Percentiles rank a stretch among this genome's conserved stretches.
Evolutionary conservation across 2,888 invertebrate genomes (phyloP).

Genomic region (Xylota sylvarum): DNA sequence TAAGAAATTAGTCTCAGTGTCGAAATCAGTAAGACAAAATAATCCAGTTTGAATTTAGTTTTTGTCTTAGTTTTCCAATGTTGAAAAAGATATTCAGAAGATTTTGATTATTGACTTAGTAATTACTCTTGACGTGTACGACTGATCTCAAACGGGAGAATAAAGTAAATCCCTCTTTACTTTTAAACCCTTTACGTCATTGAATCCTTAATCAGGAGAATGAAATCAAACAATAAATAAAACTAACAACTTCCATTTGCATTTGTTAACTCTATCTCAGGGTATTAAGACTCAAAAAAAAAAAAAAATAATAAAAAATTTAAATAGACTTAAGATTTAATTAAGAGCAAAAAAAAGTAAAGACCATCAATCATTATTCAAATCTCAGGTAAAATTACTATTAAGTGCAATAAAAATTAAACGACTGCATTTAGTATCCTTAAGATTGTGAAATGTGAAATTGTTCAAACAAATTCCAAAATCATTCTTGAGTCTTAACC

Average conservation of each 20-base stretch:
- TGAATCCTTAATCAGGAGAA: slow-evolving; percentile 1
- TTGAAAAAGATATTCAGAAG: no score
- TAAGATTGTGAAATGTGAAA: slow-evolving; percentile 42
- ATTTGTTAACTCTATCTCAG: slow-evolving; percentile 69
- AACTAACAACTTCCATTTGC: slow-evolving; percentile 67
- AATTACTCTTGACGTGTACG: no score
- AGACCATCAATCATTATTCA: slow-evolving; percentile 49
- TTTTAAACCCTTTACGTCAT: neutral
- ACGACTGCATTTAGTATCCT: slow-evolving; percentile 33
- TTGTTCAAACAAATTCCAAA: neutral
- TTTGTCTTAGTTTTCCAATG: no score
- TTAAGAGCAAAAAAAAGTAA: slow-evolving; percentile 44
- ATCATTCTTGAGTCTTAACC: slow-evolving; percentile 44
- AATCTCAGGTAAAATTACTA: slow-evolving; percentile 69
- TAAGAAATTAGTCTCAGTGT: no score
- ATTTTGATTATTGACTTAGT: no score
- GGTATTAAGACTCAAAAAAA: slow-evolving; percentile 66
- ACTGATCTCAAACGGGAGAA: neutral
- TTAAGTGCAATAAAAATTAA: slow-evolving; percentile 48
- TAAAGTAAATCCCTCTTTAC: neutral
- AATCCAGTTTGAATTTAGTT: no score
- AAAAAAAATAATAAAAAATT: slow-evolving; percentile 22
- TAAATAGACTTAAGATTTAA: slow-evolving; percentile 64
- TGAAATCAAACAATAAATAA: slow-evolving; percentile 35
- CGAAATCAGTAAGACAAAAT: no score